A percentile compares a stretch with the other conserved stretches of the same genome.
These are phyloP conservation scores for Zosterops lateralis DNA, from an alignment of 2,113 vertebrate genomes.

Conservation along the genomic window DNA sequence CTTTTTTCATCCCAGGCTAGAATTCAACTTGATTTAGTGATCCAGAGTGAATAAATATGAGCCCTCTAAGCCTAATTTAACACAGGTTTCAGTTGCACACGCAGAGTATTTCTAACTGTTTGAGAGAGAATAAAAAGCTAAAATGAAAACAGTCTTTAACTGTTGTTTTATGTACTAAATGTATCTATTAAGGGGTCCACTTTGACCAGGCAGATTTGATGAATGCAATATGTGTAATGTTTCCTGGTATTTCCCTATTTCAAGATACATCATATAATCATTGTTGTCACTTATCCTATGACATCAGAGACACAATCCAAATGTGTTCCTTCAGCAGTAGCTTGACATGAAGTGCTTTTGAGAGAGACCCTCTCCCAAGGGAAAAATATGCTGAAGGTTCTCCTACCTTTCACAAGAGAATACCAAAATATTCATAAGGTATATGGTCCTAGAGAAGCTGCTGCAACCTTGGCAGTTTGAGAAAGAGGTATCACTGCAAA, in stretches of 20 bases:
- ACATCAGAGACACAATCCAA: background rate
- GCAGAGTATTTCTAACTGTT: background rate
- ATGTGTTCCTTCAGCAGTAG: background rate
- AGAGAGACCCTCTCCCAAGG: background rate
- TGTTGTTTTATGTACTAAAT: background rate
- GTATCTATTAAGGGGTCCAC: background rate
- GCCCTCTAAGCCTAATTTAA: background rate
- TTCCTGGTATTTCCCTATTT: background rate
- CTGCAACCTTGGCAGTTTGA: background rate
- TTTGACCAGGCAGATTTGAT: background rate
- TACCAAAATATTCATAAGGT: background rate
- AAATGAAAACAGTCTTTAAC: background rate
- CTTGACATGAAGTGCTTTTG: background rate
- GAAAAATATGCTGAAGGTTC: background rate
- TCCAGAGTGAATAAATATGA: background rate
- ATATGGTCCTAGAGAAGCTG: background rate
- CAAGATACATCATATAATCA: background rate
- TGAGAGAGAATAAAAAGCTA: background rate
- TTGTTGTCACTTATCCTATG: background rate
- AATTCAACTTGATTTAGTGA: background rate
- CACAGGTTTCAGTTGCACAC: background rate
- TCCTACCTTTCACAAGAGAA: background rate
- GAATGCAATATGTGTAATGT: background rate
- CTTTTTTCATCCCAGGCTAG: background rate
- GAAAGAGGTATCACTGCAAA: background rate